Percentiles rank a stretch among this genome's conserved stretches.
These are phyloP conservation scores for Ypsolopha scabrella DNA, from an alignment of 2,888 invertebrate genomes.

Conservation along the genomic window DNA sequence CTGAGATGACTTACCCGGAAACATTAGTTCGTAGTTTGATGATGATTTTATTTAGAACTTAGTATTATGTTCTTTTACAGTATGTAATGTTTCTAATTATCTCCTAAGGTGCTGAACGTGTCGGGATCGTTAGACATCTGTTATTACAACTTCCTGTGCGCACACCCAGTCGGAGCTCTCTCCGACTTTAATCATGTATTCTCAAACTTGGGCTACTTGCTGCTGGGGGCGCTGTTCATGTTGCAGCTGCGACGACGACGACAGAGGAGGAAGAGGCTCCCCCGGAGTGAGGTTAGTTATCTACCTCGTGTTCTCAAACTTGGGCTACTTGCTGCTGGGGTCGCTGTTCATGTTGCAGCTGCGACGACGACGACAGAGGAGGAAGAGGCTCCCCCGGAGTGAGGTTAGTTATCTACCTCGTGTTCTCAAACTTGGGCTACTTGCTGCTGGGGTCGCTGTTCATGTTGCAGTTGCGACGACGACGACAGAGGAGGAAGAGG, in stretches of 20 bases:
- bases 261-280: slow-evolving; percentile 7
- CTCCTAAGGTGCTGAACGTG: slow-evolving; percentile 73
- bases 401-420: slow-evolving; percentile 75
- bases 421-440: slow-evolving; percentile 89
- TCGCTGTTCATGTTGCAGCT: slow-evolving; percentile 82
- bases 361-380: slow-evolving; percentile 27
- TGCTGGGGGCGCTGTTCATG: slow-evolving; percentile 84
- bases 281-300: slow-evolving; percentile 26
- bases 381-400: neutral
- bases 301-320: slow-evolving; percentile 89
- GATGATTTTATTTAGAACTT: no score
- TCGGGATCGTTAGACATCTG: slow-evolving; percentile 92
- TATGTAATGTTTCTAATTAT: slow-evolving; percentile 12
- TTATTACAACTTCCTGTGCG: slow-evolving; percentile 92
- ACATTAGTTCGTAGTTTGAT: no score
- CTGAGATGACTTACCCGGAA: no score
- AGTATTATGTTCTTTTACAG: neutral
- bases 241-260: slow-evolving; percentile 69
- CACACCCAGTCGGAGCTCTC: slow-evolving; percentile 80
- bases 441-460: slow-evolving; percentile 84
- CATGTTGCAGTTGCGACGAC: slow-evolving; percentile 73
- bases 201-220: slow-evolving; percentile 86
- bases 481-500: slow-evolving; percentile 15
- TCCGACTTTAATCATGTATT: slow-evolving; percentile 91
- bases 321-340: slow-evolving; percentile 86